Conservation (phyloP, 2,797 vertebrate genomes). For the Oreochromis grahami region DNA sequence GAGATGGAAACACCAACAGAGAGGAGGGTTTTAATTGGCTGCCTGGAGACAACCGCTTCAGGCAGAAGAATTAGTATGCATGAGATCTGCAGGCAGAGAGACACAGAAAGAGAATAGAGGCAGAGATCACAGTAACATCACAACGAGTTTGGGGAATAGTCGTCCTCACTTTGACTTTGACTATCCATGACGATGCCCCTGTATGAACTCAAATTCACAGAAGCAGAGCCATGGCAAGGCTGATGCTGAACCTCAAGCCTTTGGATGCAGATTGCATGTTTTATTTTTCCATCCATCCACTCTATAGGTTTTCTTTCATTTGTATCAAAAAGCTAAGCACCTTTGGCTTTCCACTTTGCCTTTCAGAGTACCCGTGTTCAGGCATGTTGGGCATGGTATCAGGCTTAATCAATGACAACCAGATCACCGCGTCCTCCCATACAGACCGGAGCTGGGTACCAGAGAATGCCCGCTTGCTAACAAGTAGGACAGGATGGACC, state of each 20-base stretch:
- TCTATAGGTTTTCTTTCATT: background rate
- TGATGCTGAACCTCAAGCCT: background rate
- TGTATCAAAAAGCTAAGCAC: conserved; percentile 9
- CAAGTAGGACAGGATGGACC: conserved; percentile 91
- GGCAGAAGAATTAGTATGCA: conserved; percentile 74
- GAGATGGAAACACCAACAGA: conserved; percentile 59
- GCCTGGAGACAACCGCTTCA: conserved; percentile 74
- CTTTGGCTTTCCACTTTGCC: background rate
- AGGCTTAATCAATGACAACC: conserved; percentile 91
- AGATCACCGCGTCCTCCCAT: conserved; percentile 93
- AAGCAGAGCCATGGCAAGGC: background rate
- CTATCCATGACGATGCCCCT: background rate
- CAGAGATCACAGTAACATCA: conserved; percentile 56
- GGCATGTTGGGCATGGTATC: conserved; percentile 99
- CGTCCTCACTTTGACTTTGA: conserved; percentile 43
- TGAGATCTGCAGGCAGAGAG: conserved; percentile 52
- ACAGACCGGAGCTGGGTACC: conserved; percentile 92
- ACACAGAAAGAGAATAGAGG: conserved; percentile 16
- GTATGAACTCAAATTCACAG: conserved; percentile 7
- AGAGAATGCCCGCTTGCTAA: conserved; percentile 91
- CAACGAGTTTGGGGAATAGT: conserved; percentile 36
- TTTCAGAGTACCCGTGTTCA: conserved; percentile 92
- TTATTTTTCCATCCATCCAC: background rate
- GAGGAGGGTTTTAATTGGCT: conserved; percentile 76
- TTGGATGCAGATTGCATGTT: conserved; percentile 3